Base-by-base conservation (phyloP, 2,797 vertebrate species). In the Macrochelys suwanniensis region DNA sequence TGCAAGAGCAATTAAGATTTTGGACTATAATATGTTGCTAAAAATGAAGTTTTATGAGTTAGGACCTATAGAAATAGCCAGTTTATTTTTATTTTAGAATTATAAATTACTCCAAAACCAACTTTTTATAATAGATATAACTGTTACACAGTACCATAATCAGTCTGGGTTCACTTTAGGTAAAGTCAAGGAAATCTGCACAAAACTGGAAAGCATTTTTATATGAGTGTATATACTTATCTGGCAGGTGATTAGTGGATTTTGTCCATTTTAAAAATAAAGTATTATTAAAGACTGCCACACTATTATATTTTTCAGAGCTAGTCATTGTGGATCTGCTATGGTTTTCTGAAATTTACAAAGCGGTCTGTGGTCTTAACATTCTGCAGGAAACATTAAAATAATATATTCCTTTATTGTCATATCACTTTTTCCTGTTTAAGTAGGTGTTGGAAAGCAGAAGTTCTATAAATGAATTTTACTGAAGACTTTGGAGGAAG, bases 1-100 rank as follows among this genome's bases (percentile, higher is more conserved):
- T 96, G 96, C 95, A 96, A 95, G 92, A 97, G 86, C 96, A 97
- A 97, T 97, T 97, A 97, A 97, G 93, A 97, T 91, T 97, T 97
- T 96, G 94, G 88, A 86, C 90, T 84, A 84, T 96, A 96, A 96
- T 94, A 82, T 96, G 57, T 79, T 92, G 94, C 94, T 97, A 89
- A 94, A 96, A 93, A 85, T 45, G 82, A 49, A 49, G 90, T 93
- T 96, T 95, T 92, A 92, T 74, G 47, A 82, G 51, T 91, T 91
- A 76, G 1, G 45, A 51, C 37, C 80, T 84, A 93, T 15, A 49
- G 45, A 49, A 77, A 86, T 57, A 80, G 51, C 49, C 31, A 25
- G 53, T 84, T 95, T 42, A 95, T 86, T 0, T 61, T 65, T 80
- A 59, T 78, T 88, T 84, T 74, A 51, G 87, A 94, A 71, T 23